Evolutionary conservation across 2,888 invertebrate species (phyloP), one percentile per base, ranked within the genome.

Genomic region (Chaetoderma sp.): DNA sequence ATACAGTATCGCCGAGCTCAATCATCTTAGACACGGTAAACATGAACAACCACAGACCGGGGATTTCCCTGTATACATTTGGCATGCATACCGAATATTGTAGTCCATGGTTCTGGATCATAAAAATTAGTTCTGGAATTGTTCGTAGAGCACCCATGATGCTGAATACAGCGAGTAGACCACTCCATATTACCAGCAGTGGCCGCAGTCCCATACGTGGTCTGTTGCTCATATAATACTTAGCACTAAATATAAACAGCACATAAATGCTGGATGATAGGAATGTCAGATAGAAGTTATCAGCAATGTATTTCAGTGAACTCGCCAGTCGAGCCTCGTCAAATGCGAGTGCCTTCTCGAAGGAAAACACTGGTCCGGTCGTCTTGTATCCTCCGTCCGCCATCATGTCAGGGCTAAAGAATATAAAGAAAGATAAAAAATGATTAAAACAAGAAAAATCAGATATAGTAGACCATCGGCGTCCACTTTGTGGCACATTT

Each of bases 1-100:
- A 88, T 25, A 87, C 70, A 0, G 88, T 88, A 70, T 88, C 88
- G 0, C 88, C 96, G 50, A 98, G 90, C 88, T 99, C 98, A 0
- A 96, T 95, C 63, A 97, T 91, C 88, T 99, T 99, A 70, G 96
- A 96, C 73, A 98, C 89, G 47, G 96, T 96, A 88, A 99, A 99
- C 90, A 96, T 92, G 91, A 93, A 95, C 73, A 96, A 94, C 98
- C 98, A 99, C 88, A 97, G 97, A 8, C 96, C 96, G 73, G 95
- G 93, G 55, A 97, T 96, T 79, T 93, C 93, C 87, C 79, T 78
- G 63, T 73, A 76, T 65, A 83, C 84, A 2, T 81, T 79, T 1
- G 83, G 79, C 21, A 94, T 93, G 89, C 99, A 99, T 78, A 98
- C 93, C 64, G 98, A 97, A 89, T 98, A 94, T 87, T 95, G 94